Evolutionary conservation across 2,113 vertebrate species (phyloP).

Genomic region (Xerus inauris): DNA sequence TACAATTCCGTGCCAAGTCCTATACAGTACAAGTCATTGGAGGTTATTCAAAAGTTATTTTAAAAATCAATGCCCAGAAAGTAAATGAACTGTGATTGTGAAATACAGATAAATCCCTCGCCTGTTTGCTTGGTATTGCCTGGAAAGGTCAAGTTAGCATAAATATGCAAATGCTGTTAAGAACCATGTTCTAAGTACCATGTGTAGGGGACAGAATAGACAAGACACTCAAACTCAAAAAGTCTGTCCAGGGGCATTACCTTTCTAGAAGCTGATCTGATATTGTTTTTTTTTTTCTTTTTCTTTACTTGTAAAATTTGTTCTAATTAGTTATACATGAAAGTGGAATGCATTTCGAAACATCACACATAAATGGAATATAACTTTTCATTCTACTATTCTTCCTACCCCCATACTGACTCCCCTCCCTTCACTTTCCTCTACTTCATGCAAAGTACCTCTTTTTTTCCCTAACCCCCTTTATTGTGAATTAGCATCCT

Average conservation of each 20-base stretch:
- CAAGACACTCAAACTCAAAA: neutral
- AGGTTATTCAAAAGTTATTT: neutral
- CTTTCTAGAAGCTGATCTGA: neutral
- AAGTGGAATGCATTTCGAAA: no score
- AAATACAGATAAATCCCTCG: neutral
- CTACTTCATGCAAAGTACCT: no score
- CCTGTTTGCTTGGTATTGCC: neutral
- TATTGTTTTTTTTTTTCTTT: neutral
- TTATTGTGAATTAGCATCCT: no score
- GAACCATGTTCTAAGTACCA: neutral
- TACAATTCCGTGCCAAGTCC: neutral
- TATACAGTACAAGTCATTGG: neutral
- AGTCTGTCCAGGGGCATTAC: neutral
- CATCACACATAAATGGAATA: no score
- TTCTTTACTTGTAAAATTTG: neutral
- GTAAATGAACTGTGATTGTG: neutral
- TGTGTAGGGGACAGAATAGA: neutral
- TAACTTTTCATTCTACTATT: no score
- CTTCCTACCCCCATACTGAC: no score
- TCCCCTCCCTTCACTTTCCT: no score
- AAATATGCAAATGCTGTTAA: constrained; percentile 14
- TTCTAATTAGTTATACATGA: no score
- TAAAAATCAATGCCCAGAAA: constrained; percentile 3
- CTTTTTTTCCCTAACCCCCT: no score
- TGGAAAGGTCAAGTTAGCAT: constrained; percentile 1